Evolutionary conservation across 2,113 vertebrate species (phyloP), one percentile per base, ranked within the genome.

Genomic region (Esox niger): DNA sequence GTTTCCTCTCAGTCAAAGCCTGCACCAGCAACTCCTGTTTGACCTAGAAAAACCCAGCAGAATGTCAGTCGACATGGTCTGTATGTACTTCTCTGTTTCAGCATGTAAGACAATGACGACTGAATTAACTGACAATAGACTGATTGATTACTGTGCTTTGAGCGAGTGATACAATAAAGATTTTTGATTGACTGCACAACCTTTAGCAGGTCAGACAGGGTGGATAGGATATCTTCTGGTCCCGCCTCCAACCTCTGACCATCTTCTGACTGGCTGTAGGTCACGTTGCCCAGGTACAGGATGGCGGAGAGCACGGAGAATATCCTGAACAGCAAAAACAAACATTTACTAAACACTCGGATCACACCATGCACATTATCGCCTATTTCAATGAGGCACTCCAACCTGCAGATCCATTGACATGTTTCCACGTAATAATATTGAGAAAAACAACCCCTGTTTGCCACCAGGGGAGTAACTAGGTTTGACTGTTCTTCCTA

Each of bases 291-390:
- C 89, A 99, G 83, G 79, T 93, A 94, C 38, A 99, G 90, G 78
- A 99, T 96, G 68, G 95, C 94, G 0, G 97, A 98, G n/a, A 99
- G 92, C 43, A 95, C 63, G 6, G 94, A 93, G 83, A 98, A 98
- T 79, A 98, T 97, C 79, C 96, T 95, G 75, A 35, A 21, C 65
- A 38, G 17, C 47, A 25, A 23, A n/a, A 21, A 15, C 49, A 35
- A 20, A 56, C 49, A 35, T 5, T 35, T 52, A 59, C 47, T 17
- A 17, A 15, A 43, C 38, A 43, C 38, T 3, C 4, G 13, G 3
- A 17, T 43, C 15, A 43, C 17, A 43, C 5, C 38, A 10, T 43
- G 38, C 38, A 43, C 38, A 43, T 17, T 4, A 17, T 43, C 38
- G 32, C 38, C 17, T 43, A 43, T 43, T 43, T 43, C 38, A 43